These are phyloP conservation scores for Temnothorax curvispinosus DNA, from an alignment of 1,140 invertebrate genomes.

Conservation along the genomic window DNA sequence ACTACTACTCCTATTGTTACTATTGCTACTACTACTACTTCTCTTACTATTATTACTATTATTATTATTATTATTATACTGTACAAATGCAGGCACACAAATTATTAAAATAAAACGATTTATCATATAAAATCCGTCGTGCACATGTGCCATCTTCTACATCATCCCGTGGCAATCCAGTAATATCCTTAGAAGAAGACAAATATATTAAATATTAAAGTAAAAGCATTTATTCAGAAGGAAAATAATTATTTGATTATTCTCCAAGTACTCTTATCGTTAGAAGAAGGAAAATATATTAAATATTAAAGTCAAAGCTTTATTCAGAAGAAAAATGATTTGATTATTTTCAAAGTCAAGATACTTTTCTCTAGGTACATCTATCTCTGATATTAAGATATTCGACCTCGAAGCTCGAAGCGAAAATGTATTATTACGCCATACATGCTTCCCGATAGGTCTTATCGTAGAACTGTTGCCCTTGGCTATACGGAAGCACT, in stretches of 20 bases:
- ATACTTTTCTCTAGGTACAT: background rate
- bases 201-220: background rate
- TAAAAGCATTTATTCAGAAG: background rate
- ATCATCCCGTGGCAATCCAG: background rate
- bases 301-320: background rate
- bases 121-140: slow-evolving; percentile 73
- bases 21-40: slow-evolving; percentile 76
- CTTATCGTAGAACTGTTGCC: slow-evolving; percentile 16
- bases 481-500: slow-evolving; percentile 25
- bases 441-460: background rate
- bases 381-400: background rate
- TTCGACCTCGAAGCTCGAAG: background rate
- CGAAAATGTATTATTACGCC: background rate
- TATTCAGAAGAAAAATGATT: background rate
- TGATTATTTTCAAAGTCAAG: background rate
- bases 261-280: background rate
- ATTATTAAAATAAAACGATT: slow-evolving; percentile 80
- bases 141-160: background rate
- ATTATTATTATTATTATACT: slow-evolving; percentile 75
- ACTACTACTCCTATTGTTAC: slow-evolving; percentile 66
- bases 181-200: background rate
- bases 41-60: slow-evolving; percentile 69
- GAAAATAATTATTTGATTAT: background rate
- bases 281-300: background rate
- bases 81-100: slow-evolving; percentile 76